A percentile compares a stretch with the other conserved stretches of the same genome.
phyloP scores from a whole-genome alignment of 1,140 invertebrate species.

The Pachypsylla venusta region DNA sequence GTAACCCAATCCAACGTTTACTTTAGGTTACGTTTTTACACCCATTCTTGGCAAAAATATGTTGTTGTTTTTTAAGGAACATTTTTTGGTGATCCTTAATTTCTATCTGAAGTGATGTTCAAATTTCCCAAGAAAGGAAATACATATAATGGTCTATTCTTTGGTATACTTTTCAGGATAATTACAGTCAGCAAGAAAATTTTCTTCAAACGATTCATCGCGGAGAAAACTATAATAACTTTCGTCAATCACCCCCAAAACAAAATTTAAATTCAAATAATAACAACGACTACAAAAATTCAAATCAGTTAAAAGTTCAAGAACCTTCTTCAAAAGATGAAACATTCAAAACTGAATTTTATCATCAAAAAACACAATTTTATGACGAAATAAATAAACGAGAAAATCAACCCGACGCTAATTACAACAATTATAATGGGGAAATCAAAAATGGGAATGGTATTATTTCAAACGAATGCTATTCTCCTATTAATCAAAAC shows the following conservation, averaged over 20 bases:
- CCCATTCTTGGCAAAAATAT: too few species aligned
- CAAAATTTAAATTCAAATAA: neutral
- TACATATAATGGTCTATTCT: neutral
- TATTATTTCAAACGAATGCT: neutral
- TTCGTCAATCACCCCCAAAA: neutral
- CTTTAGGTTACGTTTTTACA: too few species aligned
- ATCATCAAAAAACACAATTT: neutral
- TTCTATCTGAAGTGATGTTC: too few species aligned
- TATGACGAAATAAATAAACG: neutral
- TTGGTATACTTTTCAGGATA: neutral
- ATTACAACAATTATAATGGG: neutral
- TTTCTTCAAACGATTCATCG: neutral
- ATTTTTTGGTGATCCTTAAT: too few species aligned
- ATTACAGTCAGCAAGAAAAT: neutral
- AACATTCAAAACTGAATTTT: neutral
- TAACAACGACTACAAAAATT: neutral
- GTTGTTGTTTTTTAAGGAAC: too few species aligned
- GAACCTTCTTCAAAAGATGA: neutral
- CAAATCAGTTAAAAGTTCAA: neutral
- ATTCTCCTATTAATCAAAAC: neutral
- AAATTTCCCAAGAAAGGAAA: too few species aligned
- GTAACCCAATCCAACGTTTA: too few species aligned
- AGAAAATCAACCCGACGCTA: neutral
- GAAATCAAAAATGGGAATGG: neutral
- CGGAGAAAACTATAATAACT: neutral